Evolutionary conservation across 1,140 invertebrate genomes (phyloP).

Genomic region (Tetragonula clypearis): DNA sequence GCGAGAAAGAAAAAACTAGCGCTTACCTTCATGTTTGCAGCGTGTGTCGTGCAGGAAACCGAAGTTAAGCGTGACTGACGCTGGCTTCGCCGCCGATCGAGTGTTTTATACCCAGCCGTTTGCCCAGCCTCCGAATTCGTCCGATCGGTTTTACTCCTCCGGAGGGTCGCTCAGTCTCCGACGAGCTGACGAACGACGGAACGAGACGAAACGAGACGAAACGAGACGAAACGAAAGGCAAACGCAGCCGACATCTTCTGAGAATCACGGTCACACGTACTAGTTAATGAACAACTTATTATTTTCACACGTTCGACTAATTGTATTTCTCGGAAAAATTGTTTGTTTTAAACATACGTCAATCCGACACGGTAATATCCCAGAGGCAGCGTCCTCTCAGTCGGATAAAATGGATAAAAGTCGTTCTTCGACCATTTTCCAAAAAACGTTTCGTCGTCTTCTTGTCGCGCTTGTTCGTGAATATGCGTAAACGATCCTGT

Average conservation of each 20-base stretch:
- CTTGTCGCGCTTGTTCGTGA: too few species aligned
- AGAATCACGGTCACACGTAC: slow-evolving; percentile 22
- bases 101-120: slow-evolving; percentile 66
- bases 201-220: background rate
- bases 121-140: slow-evolving; percentile 61
- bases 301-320: too few species aligned
- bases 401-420: rapidly evolving
- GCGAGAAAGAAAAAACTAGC: background rate
- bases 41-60: slow-evolving; percentile 42
- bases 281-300: background rate
- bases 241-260: slow-evolving; percentile 9
- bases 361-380: too few species aligned
- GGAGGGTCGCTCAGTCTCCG: background rate
- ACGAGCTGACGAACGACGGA: background rate
- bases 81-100: slow-evolving; percentile 50
- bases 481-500: too few species aligned
- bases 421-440: too few species aligned
- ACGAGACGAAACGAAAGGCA: slow-evolving; percentile 27
- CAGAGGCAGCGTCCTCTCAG: too few species aligned
- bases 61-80: slow-evolving; percentile 67
- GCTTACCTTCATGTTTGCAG: slow-evolving; percentile 71
- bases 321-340: background rate
- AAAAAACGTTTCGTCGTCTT: too few species aligned
- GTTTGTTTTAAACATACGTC: background rate
- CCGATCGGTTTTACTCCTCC: slow-evolving; percentile 12